These are phyloP conservation scores for Cromileptes altivelis DNA, from an alignment of 2,113 vertebrate genomes.

Conservation along the genomic window DNA sequence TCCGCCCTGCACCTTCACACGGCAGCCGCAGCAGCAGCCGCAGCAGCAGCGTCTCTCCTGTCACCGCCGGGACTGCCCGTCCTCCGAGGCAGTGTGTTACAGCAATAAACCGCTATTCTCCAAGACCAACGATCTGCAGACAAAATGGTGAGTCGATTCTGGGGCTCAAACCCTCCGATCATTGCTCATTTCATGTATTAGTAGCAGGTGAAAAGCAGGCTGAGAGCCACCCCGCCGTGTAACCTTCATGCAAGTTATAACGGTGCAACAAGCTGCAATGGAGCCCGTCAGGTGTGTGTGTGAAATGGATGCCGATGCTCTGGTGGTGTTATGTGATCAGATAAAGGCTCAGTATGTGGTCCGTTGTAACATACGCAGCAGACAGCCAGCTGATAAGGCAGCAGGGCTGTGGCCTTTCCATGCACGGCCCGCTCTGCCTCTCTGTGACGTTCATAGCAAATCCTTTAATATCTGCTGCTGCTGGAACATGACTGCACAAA, in stretches of 20 bases:
- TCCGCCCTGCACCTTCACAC: neutral
- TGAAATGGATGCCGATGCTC: conserved; percentile 14
- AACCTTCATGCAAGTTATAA: conserved; percentile 14
- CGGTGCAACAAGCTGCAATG: conserved; percentile 19
- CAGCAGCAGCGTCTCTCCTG: conserved; percentile 57
- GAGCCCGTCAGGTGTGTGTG: conserved; percentile 25
- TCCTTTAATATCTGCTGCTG: conserved; percentile 40
- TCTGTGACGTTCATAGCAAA: conserved; percentile 56
- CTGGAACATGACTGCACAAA: conserved; percentile 11
- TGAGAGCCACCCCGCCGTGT: neutral
- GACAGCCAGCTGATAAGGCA: conserved; percentile 21
- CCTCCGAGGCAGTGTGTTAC: conserved; percentile 79
- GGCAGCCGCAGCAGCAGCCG: conserved; percentile 38
- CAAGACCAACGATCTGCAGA: conserved; percentile 80
- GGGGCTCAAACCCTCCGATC: accelerated
- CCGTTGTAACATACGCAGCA: conserved; percentile 54
- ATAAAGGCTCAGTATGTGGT: conserved; percentile 4
- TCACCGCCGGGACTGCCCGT: conserved; percentile 81
- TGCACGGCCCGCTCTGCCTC: conserved; percentile 40
- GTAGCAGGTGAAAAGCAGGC: neutral
- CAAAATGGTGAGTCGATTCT: conserved; percentile 88
- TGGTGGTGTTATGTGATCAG: conserved; percentile 17
- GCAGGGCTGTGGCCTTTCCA: conserved; percentile 54
- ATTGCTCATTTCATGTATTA: neutral
- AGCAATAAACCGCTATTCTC: conserved; percentile 44